Evolutionary conservation across 2,113 vertebrate species (phyloP), one percentile per base, ranked within the genome.

Genomic region (Tautogolabrus adspersus): DNA sequence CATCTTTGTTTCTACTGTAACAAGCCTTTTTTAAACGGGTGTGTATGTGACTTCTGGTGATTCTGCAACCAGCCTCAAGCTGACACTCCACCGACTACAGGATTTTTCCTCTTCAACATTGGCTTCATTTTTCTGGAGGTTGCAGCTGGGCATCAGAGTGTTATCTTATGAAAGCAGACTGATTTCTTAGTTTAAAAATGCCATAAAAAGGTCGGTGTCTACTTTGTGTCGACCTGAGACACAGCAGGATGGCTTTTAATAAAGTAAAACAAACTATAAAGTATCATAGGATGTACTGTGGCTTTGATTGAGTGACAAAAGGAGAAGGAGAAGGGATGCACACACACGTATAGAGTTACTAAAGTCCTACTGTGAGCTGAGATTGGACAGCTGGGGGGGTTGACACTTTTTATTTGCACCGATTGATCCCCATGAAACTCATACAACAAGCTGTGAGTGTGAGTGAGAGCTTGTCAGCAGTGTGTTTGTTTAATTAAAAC

Each of bases 341-440:
- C 34, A 21, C 58, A 38, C 30, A 58, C 57, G 11, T 10, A n/a
- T 49, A 49, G 0, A 49, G 47, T 49, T 19, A 49, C 47, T 49
- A 6, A 49, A 61, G 61, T 61, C 67, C 61, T 23, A 52, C 47
- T 56, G 30, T 49, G 58, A 42, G 21, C 42, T n/a, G 23, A 61
- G 38, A 79, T 18, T 55, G 40, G 64, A 34, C 56, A 11, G 18
- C 55, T 47, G 64, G 73, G 51, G 47, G 19, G 44, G 44, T 44
- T 34, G 38, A 40, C 34, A 34, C 8, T 69, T 79, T 76, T 60
- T 46, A 55, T 71, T 63, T 23, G 42, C 22, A 38, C 64, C 15
- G 26, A 65, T 46, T 26, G 64, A 74, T 56, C 46, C 68, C 22
- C 30, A 10, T 44, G 40, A 12, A 61, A 68, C 40, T 59, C 19